Evolutionary conservation across 2,797 vertebrate species (phyloP), one percentile per base, ranked within the genome.

Genomic region (Macrochelys suwanniensis): DNA sequence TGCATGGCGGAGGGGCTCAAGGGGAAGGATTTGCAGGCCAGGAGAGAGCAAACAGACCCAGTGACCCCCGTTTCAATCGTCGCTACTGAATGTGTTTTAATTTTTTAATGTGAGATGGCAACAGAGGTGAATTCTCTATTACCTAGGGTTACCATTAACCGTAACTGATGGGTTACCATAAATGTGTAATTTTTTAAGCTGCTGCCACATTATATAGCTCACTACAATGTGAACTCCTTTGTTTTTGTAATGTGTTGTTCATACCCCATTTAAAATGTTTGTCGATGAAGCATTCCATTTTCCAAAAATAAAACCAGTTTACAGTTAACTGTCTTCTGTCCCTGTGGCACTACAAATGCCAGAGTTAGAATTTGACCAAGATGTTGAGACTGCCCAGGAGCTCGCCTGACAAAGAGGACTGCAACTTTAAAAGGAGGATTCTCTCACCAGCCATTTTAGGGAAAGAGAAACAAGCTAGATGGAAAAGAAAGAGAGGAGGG

Each of bases 11-110:
- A 37, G 97, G 97, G 31, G 97, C 99, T 96, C 99, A 99, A 95
- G 98, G 98, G 5, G 99, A 99, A 65, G 98, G 98, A 31, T 99
- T 99, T 79, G 99, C 99, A 3, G 98, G 99, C 16, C 99, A 98
- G 94, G 98, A 97, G 79, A 96, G 98, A 82, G 97, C 97, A 51
- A 98, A 97, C 97, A 96, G 98, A 76, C 98, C 98, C 50, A 98
- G 90, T 0, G 98, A 98, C 2, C 97, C 98, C 80, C 98, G 98
- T 81, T 98, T 98, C 96, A 98, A 97, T 82, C 98, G 98, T 85
- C 98, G 98, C 97, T 98, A 98, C 95, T 98, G 96, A 98, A 93
- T 84, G 87, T 89, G 84, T 92, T 90, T 93, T 87, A 59, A 82
- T 65, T 90, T 95, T 95, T 92, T 93, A 96, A 89, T 86, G 90